phyloP scores from a whole-genome alignment of 2,113 vertebrate genomes.

The Lepisosteus oculatus region DNA sequence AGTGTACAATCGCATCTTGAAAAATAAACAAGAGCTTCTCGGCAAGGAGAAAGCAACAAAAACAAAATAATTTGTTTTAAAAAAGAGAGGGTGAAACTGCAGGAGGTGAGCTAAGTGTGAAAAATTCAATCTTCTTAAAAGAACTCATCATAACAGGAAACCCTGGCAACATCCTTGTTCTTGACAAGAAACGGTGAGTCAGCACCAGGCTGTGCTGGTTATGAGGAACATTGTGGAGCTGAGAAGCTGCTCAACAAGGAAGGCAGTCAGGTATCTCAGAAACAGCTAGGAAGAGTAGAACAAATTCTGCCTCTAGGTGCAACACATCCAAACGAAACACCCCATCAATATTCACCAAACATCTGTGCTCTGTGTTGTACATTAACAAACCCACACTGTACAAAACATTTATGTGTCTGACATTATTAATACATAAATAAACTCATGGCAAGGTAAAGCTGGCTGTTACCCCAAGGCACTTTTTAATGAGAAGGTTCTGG shows the following conservation, averaged over 20 bases:
- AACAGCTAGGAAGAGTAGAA: no score
- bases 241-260: background rate
- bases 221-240: background rate
- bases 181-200: slow-evolving; percentile 7
- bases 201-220: background rate
- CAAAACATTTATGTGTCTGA: slow-evolving; percentile 36
- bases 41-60: no score
- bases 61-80: no score
- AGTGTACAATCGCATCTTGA: no score
- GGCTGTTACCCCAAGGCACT: slow-evolving; percentile 20
- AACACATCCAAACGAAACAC: background rate
- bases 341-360: background rate
- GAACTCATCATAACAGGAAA: background rate
- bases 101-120: slow-evolving; percentile 21
- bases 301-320: background rate
- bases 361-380: background rate
- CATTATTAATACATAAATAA: slow-evolving; percentile 32
- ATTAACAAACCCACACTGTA: slow-evolving; percentile 16
- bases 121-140: slow-evolving; percentile 11
- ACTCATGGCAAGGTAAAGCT: background rate
- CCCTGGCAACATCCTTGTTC: background rate
- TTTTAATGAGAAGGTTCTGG: slow-evolving; percentile 38
- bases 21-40: no score
- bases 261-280: no score
- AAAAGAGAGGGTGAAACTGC: background rate